These are phyloP conservation scores for Varanus komodoensis DNA, from an alignment of 2,113 vertebrate genomes.

Conservation along the genomic window DNA sequence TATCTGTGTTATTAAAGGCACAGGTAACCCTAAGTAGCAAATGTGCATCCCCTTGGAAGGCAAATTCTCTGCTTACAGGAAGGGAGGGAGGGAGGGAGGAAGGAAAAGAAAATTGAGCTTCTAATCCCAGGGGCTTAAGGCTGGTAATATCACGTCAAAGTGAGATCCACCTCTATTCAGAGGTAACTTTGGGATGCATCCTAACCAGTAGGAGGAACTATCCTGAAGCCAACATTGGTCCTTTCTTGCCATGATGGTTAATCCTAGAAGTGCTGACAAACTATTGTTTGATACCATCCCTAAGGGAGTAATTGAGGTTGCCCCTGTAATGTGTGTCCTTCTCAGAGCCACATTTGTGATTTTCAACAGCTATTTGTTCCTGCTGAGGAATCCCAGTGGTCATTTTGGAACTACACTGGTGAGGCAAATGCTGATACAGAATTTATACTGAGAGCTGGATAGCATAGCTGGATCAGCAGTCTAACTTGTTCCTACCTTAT, in stretches of 20 bases:
- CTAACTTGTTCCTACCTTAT: not conserved
- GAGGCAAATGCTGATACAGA: not conserved
- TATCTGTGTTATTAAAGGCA: not conserved
- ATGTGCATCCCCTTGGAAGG: not conserved
- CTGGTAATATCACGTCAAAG: not conserved
- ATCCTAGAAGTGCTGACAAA: too few species aligned
- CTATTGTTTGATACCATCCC: too few species aligned
- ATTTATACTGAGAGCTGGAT: not conserved
- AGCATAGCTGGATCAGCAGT: not conserved
- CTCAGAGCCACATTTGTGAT: too few species aligned
- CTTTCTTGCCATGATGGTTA: too few species aligned
- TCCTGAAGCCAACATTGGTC: too few species aligned
- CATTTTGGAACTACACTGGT: not conserved
- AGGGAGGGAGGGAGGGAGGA: too few species aligned
- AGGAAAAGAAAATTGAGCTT: too few species aligned
- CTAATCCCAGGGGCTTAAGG: not conserved
- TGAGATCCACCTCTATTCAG: not conserved
- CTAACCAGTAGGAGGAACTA: too few species aligned
- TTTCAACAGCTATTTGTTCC: too few species aligned
- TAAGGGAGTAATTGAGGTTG: too few species aligned
- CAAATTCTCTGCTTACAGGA: not conserved
- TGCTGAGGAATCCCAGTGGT: not conserved
- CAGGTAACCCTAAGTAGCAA: not conserved
- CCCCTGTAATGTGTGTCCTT: too few species aligned
- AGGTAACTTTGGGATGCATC: not conserved